A percentile compares a stretch with the other conserved stretches of the same genome.
These are phyloP conservation scores for Porites rus DNA, from an alignment of 92 coral and sea anemone genomes.

Conservation along the genomic window DNA sequence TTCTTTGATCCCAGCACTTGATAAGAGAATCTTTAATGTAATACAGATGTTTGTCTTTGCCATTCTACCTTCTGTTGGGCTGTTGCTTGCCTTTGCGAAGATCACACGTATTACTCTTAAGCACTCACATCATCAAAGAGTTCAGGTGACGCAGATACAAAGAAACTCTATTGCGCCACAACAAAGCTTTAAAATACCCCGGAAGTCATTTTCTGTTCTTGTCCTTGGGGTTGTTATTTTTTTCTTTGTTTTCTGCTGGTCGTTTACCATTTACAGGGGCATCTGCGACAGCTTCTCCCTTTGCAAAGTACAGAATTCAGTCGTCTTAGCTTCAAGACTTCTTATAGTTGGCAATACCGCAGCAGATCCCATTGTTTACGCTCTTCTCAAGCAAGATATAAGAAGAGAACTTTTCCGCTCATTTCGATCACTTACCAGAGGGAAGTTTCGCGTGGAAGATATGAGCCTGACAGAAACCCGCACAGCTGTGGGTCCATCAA, in stretches of 20 bases:
- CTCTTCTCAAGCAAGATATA: slow-evolving; percentile 68
- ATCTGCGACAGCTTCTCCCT: slow-evolving; percentile 38
- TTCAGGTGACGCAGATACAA: slow-evolving; percentile 26
- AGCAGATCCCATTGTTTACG: slow-evolving; percentile 70
- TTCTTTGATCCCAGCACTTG: slow-evolving; percentile 7
- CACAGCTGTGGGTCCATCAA: slow-evolving; percentile 6
- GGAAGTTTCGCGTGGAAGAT: background rate
- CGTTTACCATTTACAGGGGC: slow-evolving; percentile 58
- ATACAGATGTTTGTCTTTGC: slow-evolving; percentile 58
- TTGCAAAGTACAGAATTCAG: slow-evolving; percentile 11
- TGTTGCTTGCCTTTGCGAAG: slow-evolving; percentile 46
- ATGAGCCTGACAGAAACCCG: slow-evolving; percentile 15
- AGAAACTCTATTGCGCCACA: slow-evolving; percentile 1
- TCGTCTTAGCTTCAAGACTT: slow-evolving; percentile 48
- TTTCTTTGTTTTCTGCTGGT: slow-evolving; percentile 64
- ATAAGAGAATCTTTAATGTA: slow-evolving; percentile 19
- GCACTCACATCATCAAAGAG: slow-evolving; percentile 26
- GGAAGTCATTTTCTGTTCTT: slow-evolving; percentile 32
- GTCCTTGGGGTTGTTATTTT: slow-evolving; percentile 66
- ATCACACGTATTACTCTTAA: slow-evolving; percentile 26
- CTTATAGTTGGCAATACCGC: slow-evolving; percentile 60
- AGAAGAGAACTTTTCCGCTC: slow-evolving; percentile 49
- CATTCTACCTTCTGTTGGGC: slow-evolving; percentile 41
- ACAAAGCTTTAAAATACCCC: background rate
- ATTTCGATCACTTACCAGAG: background rate